Evolutionary conservation across 2,113 vertebrate species (phyloP), one percentile per base, ranked within the genome.

Genomic region (Petrocephalus zakoni): DNA sequence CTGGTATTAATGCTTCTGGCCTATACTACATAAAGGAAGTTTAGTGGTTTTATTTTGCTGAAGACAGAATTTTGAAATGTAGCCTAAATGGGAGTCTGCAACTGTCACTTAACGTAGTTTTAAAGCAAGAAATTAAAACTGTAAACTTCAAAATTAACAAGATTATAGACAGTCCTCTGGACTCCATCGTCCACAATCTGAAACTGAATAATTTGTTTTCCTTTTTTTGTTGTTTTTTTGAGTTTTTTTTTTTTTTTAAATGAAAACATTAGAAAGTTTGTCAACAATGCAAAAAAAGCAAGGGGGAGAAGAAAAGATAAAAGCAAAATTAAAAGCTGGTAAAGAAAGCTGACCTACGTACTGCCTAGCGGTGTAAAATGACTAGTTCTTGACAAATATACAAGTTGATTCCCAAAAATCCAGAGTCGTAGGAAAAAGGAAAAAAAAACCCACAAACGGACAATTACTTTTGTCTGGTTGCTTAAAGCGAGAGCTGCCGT

Each of bases 1-100:
- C 91, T 93, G 94, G 87, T 94, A 93, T 95, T 94, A 94, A 90
- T 88, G 91, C 91, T 90, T 91, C 92, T 89, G 83, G 78, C 93
- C 92, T 94, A 95, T 92, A 94, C 95, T 94, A 95, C 93, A 95
- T 92, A 92, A 93, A 91, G 94, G 92, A 92, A 91, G 93, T 95
- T 96, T 93, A 94, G 92, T 92, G 91, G 78, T 87, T 75, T 88
- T 86, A 94, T 94, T 93, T 47, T 87, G 91, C 93, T 95, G 94
- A 93, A 95, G 92, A 91, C 96, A 97, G 97, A 99, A 99, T 98
- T 99, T 99, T 99, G 98, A 99, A 99, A 99, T 99, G 98, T 98
- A 99, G 98, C 97, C 97, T 99, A 97, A 87, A 97, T 97, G 97
- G 98, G 97, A 98, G 97, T 98, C 97, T 98, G 98, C 97, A 98